Percentiles rank a stretch among this genome's conserved stretches.
Conservation (phyloP, 2,797 vertebrate genomes). For the Mormyrops boulengeri region DNA sequence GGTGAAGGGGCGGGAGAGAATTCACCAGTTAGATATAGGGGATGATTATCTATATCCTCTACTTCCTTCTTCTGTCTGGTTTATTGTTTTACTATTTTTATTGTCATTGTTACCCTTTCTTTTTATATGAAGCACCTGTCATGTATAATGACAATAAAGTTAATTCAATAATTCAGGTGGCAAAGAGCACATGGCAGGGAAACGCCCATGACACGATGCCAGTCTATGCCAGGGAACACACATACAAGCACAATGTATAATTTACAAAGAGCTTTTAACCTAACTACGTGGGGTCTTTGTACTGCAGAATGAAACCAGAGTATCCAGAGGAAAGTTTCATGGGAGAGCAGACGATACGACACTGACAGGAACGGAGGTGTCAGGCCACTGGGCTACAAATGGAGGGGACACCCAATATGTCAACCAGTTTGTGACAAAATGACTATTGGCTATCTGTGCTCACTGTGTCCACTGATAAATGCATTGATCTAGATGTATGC, state of each 20-base stretch:
- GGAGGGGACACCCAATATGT: neutral
- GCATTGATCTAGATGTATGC: neutral
- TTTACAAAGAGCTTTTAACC: no score
- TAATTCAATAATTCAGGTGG: no score
- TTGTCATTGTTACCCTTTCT: neutral
- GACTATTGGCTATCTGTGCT: neutral
- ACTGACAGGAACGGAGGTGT: neutral
- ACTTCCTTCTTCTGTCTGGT: neutral
- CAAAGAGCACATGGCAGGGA: neutral
- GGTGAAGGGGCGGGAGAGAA: no score
- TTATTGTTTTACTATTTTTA: neutral
- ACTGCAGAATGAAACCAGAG: no score
- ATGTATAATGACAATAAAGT: no score
- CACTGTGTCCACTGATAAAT: neutral
- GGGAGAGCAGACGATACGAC: neutral
- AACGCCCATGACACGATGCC: neutral
- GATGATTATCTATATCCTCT: neutral
- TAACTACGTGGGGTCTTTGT: neutral
- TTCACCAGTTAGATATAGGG: no score
- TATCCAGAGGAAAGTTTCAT: no score
- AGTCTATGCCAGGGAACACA: neutral
- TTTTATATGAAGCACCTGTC: neutral
- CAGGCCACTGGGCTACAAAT: neutral
- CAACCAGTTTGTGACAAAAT: neutral
- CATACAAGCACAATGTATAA: neutral